These are phyloP conservation scores for Ctenochaetus hawaiiensis DNA, from an alignment of 2,797 vertebrate species.

Conservation along the genomic window DNA sequence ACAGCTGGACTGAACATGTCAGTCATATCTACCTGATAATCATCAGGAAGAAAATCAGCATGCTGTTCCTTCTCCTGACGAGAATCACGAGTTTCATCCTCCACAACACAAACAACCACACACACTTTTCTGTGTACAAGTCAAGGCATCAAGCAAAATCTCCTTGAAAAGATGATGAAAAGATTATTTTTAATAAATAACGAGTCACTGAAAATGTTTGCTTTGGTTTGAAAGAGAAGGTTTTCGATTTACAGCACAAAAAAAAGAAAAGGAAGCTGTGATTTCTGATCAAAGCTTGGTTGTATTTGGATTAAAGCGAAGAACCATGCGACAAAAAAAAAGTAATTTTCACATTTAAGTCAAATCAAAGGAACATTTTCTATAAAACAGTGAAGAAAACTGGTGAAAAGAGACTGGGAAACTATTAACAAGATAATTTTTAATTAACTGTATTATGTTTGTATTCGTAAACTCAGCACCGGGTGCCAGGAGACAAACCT, in stretches of 20 bases:
- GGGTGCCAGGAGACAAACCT: too few relatives aligned
- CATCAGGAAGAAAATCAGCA: background rate
- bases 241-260: background rate
- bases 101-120: too few relatives aligned
- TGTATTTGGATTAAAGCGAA: too few relatives aligned
- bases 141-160: background rate
- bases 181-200: background rate
- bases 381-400: too few relatives aligned
- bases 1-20: background rate
- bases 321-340: too few relatives aligned
- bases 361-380: too few relatives aligned
- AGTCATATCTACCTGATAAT: conserved; percentile 5
- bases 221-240: background rate
- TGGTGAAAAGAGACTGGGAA: too few relatives aligned
- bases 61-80: background rate
- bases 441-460: too few relatives aligned
- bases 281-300: background rate
- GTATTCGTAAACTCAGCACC: too few relatives aligned
- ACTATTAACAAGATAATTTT: too few relatives aligned
- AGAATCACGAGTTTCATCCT: background rate
- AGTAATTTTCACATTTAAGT: too few relatives aligned
- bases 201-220: background rate
- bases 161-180: background rate
- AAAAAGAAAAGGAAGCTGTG: background rate
- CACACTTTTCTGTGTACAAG: too few relatives aligned